phyloP scores from a whole-genome alignment of 92 coral and sea anemone genomes.

The Actinernus sp. region DNA sequence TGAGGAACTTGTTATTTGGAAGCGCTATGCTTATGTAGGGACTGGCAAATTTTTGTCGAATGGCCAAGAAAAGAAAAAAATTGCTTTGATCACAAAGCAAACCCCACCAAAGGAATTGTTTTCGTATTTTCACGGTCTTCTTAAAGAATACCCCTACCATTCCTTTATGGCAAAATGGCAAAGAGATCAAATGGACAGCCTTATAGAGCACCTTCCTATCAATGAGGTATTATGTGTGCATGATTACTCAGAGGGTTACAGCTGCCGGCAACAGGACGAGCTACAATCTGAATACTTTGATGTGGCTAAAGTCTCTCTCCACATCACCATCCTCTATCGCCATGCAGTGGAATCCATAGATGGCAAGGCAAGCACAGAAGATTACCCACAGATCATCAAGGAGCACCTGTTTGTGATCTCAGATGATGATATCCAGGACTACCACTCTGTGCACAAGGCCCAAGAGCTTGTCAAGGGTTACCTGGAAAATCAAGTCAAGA shows the following conservation, averaged over 20 bases:
- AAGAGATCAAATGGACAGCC: constrained; percentile 48
- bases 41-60: constrained; percentile 58
- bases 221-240: constrained; percentile 35
- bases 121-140: constrained; percentile 28
- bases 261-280: too few relatives aligned
- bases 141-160: constrained; percentile 42
- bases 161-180: constrained; percentile 70
- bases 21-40: constrained; percentile 29
- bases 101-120: constrained; percentile 35
- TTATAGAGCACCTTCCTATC: constrained; percentile 50
- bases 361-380: too few relatives aligned
- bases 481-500: too few relatives aligned
- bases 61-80: constrained; percentile 60
- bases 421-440: too few relatives aligned
- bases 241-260: constrained; percentile 26
- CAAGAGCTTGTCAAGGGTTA: too few relatives aligned
- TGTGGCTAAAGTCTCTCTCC: too few relatives aligned
- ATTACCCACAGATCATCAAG: too few relatives aligned
- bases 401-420: too few relatives aligned
- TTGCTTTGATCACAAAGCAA: constrained; percentile 30
- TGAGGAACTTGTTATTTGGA: constrained; percentile 24
- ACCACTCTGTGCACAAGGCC: too few relatives aligned
- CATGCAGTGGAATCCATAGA: too few relatives aligned
- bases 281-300: too few relatives aligned
- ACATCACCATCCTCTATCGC: too few relatives aligned